Conservation (phyloP, 2,888 invertebrate genomes). For the Cataglyphis livida region DNA sequence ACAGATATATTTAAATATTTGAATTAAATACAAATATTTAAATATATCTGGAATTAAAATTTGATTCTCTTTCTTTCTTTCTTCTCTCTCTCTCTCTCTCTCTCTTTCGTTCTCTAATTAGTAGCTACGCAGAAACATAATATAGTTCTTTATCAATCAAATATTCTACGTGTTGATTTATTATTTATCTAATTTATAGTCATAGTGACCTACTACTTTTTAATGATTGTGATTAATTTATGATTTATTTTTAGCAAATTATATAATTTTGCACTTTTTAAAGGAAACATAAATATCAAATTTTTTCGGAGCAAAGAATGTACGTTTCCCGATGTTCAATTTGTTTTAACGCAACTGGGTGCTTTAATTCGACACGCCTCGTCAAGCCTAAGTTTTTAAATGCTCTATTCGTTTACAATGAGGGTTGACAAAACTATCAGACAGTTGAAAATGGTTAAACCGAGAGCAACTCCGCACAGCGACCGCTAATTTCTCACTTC, state of each 20-base stretch:
- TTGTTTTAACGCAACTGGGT: slow-evolving; percentile 1
- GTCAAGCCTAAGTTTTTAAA: slow-evolving; percentile 53
- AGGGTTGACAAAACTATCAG: slow-evolving; percentile 77
- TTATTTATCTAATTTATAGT: slow-evolving; percentile 54
- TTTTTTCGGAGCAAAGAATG: neutral
- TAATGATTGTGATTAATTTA: slow-evolving; percentile 50
- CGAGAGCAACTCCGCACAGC: slow-evolving; percentile 71
- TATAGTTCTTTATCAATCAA: slow-evolving; percentile 6
- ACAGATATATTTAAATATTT: neutral
- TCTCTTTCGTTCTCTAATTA: neutral
- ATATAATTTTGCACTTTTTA: slow-evolving; percentile 44
- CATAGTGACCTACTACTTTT: slow-evolving; percentile 56
- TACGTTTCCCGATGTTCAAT: neutral
- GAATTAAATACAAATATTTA: neutral
- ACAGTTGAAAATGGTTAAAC: slow-evolving; percentile 75
- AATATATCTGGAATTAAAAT: neutral
- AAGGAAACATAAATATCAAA: slow-evolving; percentile 3
- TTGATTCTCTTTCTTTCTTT: neutral
- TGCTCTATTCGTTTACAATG: slow-evolving; percentile 49
- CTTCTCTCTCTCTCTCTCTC: neutral
- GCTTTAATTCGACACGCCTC: slow-evolving; percentile 47
- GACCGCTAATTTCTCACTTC: slow-evolving; percentile 85
- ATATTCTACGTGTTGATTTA: slow-evolving; percentile 26
- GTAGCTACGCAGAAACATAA: neutral
- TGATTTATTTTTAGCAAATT: slow-evolving; percentile 42